phyloP scores from a whole-genome alignment of 2,797 vertebrate species.

The Pseudopleuronectes americanus region DNA sequence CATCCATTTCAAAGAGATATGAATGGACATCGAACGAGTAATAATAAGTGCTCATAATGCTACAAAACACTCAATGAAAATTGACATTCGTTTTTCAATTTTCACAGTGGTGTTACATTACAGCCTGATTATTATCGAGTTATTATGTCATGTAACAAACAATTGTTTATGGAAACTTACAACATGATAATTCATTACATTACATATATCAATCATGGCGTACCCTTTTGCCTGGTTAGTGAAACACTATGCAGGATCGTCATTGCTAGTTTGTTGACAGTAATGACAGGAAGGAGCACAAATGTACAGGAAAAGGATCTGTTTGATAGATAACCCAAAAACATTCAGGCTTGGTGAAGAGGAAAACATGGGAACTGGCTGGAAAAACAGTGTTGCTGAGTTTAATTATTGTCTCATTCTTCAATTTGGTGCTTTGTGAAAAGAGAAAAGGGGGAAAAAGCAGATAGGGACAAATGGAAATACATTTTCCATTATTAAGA shows the following conservation, averaged over 20 bases:
- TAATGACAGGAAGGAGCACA: constrained; percentile 42
- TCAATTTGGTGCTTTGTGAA: neutral
- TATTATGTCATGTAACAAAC: no score
- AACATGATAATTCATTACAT: no score
- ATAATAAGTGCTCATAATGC: no score
- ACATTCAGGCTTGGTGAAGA: constrained; percentile 13
- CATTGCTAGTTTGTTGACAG: constrained; percentile 2
- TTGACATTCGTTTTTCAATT: no score
- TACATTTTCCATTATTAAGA: neutral
- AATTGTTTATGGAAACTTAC: no score
- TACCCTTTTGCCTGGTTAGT: neutral
- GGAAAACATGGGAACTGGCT: constrained; percentile 7
- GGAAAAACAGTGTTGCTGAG: constrained; percentile 7
- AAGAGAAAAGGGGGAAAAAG: neutral
- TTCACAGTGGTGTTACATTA: no score
- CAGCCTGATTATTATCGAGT: no score
- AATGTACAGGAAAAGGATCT: constrained; percentile 32
- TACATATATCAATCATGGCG: no score
- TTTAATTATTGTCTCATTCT: neutral
- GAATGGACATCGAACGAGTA: no score
- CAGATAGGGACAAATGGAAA: neutral
- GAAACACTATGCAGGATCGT: neutral
- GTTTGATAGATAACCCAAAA: constrained; percentile 29
- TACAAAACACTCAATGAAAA: no score
- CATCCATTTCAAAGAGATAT: no score